These are phyloP conservation scores for Odontamblyopus rebecca DNA, from an alignment of 2,797 vertebrate species.

Conservation along the genomic window DNA sequence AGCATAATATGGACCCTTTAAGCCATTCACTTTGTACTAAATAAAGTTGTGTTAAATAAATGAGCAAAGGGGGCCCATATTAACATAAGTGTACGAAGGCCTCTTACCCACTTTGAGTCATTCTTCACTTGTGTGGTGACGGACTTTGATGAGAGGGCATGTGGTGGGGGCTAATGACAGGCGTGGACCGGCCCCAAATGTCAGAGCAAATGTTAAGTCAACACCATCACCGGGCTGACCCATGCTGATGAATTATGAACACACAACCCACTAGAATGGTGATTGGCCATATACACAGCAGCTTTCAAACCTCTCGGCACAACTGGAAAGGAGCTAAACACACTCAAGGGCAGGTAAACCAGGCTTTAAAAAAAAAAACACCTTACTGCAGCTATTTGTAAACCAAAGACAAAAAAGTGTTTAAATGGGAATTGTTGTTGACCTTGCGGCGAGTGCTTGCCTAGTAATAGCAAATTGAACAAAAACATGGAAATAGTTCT, in stretches of 20 bases:
- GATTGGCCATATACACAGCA: slow-evolving; percentile 44
- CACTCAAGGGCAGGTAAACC: slow-evolving; percentile 1
- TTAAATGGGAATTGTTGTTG: background rate
- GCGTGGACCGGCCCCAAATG: slow-evolving; percentile 75
- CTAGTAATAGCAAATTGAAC: slow-evolving; percentile 1
- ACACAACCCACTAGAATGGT: slow-evolving; percentile 62
- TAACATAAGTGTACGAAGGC: slow-evolving; percentile 16
- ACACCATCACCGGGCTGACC: slow-evolving; percentile 75
- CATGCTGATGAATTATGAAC: slow-evolving; percentile 77
- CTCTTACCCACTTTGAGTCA: background rate
- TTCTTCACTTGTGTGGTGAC: slow-evolving; percentile 26
- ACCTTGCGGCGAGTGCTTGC: slow-evolving; percentile 7
- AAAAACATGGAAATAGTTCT: background rate
- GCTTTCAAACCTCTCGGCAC: slow-evolving; percentile 24
- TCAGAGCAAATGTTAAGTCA: slow-evolving; percentile 85
- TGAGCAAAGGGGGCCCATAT: slow-evolving; percentile 41
- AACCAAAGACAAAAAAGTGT: background rate
- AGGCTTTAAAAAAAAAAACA: background rate
- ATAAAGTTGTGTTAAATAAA: slow-evolving; percentile 16
- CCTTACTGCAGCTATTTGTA: background rate
- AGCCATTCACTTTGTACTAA: slow-evolving; percentile 17
- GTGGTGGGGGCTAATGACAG: slow-evolving; percentile 76
- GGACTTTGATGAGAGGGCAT: slow-evolving; percentile 72
- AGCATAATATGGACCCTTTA: too few relatives aligned
- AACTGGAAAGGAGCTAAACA: background rate